A percentile compares a stretch with the other conserved stretches of the same genome.
phyloP scores from a whole-genome alignment of 2,113 vertebrate genomes.

The Heterochromis multidens region DNA sequence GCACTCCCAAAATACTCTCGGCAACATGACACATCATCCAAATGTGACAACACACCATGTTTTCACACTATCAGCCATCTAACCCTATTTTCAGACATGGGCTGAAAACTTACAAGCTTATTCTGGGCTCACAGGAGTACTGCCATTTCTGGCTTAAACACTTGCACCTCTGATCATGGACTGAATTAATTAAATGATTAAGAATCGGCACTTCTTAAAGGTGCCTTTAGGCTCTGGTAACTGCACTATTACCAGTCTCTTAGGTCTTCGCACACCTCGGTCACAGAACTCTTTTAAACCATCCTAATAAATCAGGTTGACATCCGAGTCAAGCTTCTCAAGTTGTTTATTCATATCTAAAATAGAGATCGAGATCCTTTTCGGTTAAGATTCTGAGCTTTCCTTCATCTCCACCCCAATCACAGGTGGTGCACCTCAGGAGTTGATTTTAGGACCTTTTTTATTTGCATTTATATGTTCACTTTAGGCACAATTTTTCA shows the following conservation, averaged over 20 bases:
- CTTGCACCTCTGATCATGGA: background rate
- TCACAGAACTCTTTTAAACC: background rate
- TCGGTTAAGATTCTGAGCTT: background rate
- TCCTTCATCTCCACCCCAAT: background rate
- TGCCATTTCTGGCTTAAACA: background rate
- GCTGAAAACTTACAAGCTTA: background rate
- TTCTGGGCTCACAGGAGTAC: background rate
- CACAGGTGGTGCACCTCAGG: background rate
- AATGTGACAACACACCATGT: constrained; percentile 20
- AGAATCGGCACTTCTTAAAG: background rate
- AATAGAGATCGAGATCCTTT: background rate
- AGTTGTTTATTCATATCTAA: background rate
- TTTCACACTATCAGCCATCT: background rate
- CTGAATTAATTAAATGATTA: background rate
- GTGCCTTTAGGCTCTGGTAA: background rate
- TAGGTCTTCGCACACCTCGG: background rate
- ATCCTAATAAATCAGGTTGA: background rate
- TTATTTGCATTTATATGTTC: background rate
- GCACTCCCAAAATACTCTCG: constrained; percentile 14
- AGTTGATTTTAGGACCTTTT: background rate
- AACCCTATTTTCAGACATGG: background rate
- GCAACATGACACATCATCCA: constrained; percentile 9
- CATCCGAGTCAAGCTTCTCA: background rate
- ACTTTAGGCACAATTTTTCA: background rate
- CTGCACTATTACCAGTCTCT: background rate